Conservation (phyloP, 1,140 invertebrate species). For the Apis mellifera region DNA sequence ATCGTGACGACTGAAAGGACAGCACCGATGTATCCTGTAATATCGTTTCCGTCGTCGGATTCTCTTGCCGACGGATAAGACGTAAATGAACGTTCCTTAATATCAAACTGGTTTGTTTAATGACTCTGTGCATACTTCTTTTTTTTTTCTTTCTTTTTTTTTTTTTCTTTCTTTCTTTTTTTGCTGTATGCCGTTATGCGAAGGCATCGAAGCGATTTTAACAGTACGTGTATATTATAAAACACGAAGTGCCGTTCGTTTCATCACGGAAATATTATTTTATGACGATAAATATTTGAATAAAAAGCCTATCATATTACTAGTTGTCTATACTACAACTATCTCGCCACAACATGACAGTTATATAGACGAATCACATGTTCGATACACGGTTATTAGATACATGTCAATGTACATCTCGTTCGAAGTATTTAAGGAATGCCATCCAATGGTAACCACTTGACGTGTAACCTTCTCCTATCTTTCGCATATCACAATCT, state of each 20-base stretch:
- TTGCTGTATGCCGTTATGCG: conserved; percentile 29
- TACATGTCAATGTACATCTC: background rate
- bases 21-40: conserved; percentile 27
- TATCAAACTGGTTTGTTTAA: conserved; percentile 51
- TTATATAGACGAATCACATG: conserved; percentile 26
- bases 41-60: conserved; percentile 23
- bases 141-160: background rate
- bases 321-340: background rate
- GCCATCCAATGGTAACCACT: background rate
- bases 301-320: background rate
- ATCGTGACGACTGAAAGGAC: conserved; percentile 63
- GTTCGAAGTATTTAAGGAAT: background rate
- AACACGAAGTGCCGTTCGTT: conserved; percentile 3
- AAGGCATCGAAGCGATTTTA: background rate
- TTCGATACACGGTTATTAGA: background rate
- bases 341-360: too few relatives aligned
- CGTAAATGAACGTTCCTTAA: conserved; percentile 24
- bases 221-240: conserved; percentile 20
- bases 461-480: background rate
- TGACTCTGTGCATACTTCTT: conserved; percentile 15
- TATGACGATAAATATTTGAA: background rate
- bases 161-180: background rate
- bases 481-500: background rate
- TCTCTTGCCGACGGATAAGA: conserved; percentile 29
- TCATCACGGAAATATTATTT: background rate